Evolutionary conservation across 2,113 vertebrate genomes (phyloP).

Genomic region (Tenebrosternarchus preto): DNA sequence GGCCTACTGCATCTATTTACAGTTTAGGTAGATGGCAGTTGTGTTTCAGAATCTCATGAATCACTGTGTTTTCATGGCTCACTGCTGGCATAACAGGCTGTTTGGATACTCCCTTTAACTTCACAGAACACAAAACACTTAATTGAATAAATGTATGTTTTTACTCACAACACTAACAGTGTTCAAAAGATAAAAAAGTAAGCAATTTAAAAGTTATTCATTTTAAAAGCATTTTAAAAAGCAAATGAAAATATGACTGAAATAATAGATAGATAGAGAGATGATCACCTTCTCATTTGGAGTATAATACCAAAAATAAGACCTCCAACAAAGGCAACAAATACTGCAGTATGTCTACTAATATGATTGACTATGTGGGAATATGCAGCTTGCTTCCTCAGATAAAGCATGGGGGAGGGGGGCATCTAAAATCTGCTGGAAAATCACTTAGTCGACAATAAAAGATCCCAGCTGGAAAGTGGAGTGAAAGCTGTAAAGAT

Average conservation of each 20-base stretch:
- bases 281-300: background rate
- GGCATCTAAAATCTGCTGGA: conserved; percentile 71
- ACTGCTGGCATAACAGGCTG: conserved; percentile 20
- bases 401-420: conserved; percentile 36
- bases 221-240: background rate
- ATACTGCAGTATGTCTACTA: conserved; percentile 16
- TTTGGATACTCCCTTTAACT: conserved; percentile 22
- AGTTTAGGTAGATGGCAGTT: conserved; percentile 24
- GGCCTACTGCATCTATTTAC: conserved; percentile 3
- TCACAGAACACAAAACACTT: conserved; percentile 13
- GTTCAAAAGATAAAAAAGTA: background rate
- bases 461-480: conserved; percentile 76
- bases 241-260: conserved; percentile 4
- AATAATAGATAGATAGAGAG: background rate
- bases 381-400: conserved; percentile 30
- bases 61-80: conserved; percentile 15
- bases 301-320: background rate
- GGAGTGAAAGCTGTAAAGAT: conserved; percentile 77
- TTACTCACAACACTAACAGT: conserved; percentile 12
- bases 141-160: conserved; percentile 18
- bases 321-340: conserved; percentile 3
- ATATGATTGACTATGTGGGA: conserved; percentile 27
- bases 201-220: too few species aligned
- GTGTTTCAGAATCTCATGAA: conserved; percentile 15
- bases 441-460: conserved; percentile 79